These are phyloP conservation scores for Tetranychus truncatus DNA, from an alignment of 2,888 invertebrate genomes.

Conservation along the genomic window DNA sequence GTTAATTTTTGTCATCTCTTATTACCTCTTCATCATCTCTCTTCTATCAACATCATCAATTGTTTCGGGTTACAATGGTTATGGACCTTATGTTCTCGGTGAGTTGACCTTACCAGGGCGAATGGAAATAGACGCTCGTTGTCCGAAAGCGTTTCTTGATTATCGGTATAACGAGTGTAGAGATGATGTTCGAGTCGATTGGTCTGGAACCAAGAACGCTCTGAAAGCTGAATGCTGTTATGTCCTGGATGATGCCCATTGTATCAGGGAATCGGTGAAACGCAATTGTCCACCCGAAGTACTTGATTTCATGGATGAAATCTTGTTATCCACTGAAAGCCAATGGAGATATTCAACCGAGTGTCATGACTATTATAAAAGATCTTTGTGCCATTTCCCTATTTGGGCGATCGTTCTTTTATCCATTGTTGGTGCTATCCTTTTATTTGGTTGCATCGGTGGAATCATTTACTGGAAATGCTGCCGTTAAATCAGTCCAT, in stretches of 20 bases:
- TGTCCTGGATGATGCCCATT: neutral
- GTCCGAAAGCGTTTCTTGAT: neutral
- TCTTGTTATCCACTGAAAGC: neutral
- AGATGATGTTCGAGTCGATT: neutral
- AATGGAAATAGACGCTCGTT: neutral
- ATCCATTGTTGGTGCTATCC: neutral
- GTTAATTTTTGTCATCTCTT: neutral
- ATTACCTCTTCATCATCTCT: neutral
- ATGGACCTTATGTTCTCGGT: neutral
- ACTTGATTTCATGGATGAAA: neutral
- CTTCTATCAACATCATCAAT: neutral
- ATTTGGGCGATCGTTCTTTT: neutral
- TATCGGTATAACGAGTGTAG: neutral
- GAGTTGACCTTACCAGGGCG: neutral
- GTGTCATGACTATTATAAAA: neutral
- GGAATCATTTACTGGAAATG: neutral
- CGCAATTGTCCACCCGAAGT: neutral
- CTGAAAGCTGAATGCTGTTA: neutral
- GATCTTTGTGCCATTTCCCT: neutral
- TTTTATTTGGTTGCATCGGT: neutral
- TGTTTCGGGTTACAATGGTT: neutral
- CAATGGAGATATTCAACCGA: slow-evolving; percentile 1
- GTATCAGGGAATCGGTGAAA: neutral
- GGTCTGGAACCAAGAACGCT: neutral
- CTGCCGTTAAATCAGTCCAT: neutral